Percentiles rank a stretch among this genome's conserved stretches.
These are phyloP conservation scores for Orientallactaga sibirica DNA, from an alignment of 2,797 vertebrate species.

Conservation along the genomic window DNA sequence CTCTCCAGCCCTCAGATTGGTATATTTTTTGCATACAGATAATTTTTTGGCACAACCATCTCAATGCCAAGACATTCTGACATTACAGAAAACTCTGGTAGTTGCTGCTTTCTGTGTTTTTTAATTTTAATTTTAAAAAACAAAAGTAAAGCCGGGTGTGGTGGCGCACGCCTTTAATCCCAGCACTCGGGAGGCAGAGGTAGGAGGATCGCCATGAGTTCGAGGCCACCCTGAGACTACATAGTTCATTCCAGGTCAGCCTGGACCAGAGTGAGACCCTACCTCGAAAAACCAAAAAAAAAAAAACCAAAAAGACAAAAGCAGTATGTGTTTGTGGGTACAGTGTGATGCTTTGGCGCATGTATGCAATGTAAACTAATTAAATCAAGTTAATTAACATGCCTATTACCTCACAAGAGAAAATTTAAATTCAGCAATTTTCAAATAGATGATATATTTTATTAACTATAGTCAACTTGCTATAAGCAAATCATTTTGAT, in stretches of 20 bases:
- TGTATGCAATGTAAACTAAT: neutral
- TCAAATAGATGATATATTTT: neutral
- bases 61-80: neutral
- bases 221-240: no score
- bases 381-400: neutral
- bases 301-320: neutral
- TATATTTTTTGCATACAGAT: neutral
- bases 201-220: no score
- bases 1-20: no score
- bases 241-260: no score
- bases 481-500: neutral
- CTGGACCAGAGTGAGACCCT: no score
- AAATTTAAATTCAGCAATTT: slow-evolving; percentile 5
- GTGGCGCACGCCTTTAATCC: no score
- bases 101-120: neutral
- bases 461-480: neutral
- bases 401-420: neutral
- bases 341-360: neutral
- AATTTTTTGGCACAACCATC: neutral
- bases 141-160: neutral
- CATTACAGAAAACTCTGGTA: neutral
- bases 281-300: no score
- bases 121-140: neutral
- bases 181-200: no score
- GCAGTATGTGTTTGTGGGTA: neutral